phyloP scores from a whole-genome alignment of 1,140 invertebrate species.

The Macrostomum lignano region DNA sequence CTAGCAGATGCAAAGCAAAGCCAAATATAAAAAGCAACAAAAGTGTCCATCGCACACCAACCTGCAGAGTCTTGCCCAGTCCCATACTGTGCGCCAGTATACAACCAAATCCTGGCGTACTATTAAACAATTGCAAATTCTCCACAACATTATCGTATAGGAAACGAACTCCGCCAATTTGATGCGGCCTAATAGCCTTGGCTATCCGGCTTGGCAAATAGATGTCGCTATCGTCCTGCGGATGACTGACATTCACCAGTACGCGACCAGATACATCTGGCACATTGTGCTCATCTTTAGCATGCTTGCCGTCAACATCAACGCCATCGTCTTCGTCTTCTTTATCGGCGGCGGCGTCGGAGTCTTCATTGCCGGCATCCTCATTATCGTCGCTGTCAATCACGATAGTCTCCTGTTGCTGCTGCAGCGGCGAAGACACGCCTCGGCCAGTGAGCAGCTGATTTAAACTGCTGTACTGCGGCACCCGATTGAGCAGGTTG shows the following conservation, averaged over 20 bases:
- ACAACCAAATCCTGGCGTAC: slow-evolving; percentile 72
- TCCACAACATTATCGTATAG: slow-evolving; percentile 84
- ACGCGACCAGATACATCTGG: slow-evolving; percentile 68
- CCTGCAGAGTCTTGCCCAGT: slow-evolving; percentile 85
- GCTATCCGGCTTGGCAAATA: slow-evolving; percentile 72
- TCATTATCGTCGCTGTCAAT: slow-evolving; percentile 16
- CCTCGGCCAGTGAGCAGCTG: neutral
- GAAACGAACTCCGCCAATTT: slow-evolving; percentile 55
- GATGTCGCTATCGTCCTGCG: slow-evolving; percentile 61
- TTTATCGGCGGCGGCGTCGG: neutral
- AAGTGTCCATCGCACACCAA: slow-evolving; percentile 12
- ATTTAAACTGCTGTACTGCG: neutral
- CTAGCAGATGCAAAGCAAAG: too few relatives aligned
- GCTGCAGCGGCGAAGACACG: neutral
- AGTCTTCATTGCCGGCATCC: slow-evolving; percentile 35
- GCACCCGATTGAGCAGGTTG: neutral
- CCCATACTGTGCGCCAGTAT: slow-evolving; percentile 97
- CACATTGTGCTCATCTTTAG: slow-evolving; percentile 47
- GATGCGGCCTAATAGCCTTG: slow-evolving; percentile 71
- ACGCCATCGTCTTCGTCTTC: neutral
- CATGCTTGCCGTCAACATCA: slow-evolving; percentile 14
- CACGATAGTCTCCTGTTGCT: slow-evolving; percentile 6
- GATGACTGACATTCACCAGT: slow-evolving; percentile 77
- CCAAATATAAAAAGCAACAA: slow-evolving; percentile 13
- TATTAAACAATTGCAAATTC: slow-evolving; percentile 52